Percentiles rank a stretch among this genome's conserved stretches.
phyloP scores from a whole-genome alignment of 2,888 invertebrate genomes.

The Oscheius sp. region DNA sequence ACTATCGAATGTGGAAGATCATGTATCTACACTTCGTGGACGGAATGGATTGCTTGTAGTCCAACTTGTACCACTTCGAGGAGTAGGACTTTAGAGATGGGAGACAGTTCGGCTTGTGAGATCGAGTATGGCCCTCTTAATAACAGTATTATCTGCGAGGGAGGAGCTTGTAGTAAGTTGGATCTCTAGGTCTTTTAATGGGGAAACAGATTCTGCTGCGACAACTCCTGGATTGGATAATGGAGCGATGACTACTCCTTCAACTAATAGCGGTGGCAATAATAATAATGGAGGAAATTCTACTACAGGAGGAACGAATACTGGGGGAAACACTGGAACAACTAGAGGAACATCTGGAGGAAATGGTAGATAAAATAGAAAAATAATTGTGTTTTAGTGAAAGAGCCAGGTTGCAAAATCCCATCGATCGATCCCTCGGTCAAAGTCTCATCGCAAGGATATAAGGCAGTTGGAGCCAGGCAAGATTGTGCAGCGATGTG shows the following conservation, averaged over 20 bases:
- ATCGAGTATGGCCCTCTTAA: conserved; percentile 16
- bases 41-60: conserved; percentile 26
- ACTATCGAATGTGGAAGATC: conserved; percentile 11
- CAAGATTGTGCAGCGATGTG: conserved; percentile 25
- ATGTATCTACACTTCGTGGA: conserved; percentile 26
- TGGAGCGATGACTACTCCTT: neutral
- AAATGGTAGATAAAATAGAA: neutral
- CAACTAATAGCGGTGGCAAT: neutral
- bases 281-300: neutral
- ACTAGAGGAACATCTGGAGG: neutral
- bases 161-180: conserved; percentile 15
- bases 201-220: neutral
- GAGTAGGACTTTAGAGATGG: conserved; percentile 1
- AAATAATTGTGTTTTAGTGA: neutral
- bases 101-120: conserved; percentile 11
- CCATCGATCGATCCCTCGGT: conserved; percentile 22
- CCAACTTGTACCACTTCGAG: neutral
- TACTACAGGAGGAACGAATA: neutral
- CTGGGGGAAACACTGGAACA: too few relatives aligned
- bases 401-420: conserved; percentile 23
- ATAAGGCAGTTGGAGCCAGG: conserved; percentile 27
- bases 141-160: conserved; percentile 23
- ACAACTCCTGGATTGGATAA: neutral
- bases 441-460: conserved; percentile 17
- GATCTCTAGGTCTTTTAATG: too few relatives aligned